These are phyloP conservation scores for Stercorarius parasiticus DNA, from an alignment of 2,113 vertebrate species.

Conservation along the genomic window DNA sequence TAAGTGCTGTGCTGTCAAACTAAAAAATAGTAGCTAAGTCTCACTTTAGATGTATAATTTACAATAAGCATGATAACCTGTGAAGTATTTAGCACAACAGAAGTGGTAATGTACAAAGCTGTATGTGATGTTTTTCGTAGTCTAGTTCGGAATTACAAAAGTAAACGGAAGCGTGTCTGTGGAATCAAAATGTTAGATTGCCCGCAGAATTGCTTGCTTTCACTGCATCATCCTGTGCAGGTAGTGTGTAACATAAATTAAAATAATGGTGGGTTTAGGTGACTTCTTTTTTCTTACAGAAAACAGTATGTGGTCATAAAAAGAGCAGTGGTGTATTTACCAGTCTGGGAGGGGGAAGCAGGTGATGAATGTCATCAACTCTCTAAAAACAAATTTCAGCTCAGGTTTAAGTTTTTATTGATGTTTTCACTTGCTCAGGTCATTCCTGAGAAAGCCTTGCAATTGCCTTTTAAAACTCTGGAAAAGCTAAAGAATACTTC, in stretches of 20 bases:
- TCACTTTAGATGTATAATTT: not conserved
- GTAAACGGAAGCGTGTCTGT: not conserved
- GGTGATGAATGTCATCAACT: not conserved
- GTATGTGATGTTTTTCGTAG: not conserved
- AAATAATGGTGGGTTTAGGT: not conserved
- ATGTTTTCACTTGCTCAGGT: not conserved
- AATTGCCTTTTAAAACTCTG: constrained; percentile 46
- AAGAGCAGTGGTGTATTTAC: constrained; percentile 2
- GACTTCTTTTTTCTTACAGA: not conserved
- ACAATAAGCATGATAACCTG: not conserved
- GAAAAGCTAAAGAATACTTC: constrained; percentile 50
- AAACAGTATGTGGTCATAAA: not conserved
- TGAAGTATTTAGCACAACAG: not conserved
- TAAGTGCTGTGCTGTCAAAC: not conserved
- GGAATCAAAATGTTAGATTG: not conserved
- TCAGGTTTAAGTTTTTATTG: not conserved
- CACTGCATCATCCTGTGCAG: not conserved
- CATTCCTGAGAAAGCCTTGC: not conserved
- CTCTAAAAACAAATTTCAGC: not conserved
- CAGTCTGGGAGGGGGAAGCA: not conserved
- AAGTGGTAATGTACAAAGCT: not conserved
- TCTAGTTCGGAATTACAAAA: not conserved
- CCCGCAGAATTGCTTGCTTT: not conserved
- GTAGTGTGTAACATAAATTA: not conserved
- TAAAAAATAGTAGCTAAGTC: not conserved